A percentile compares a stretch with the other conserved stretches of the same genome.
phyloP scores from a whole-genome alignment of 2,113 vertebrate genomes.

The Saccopteryx leptura region DNA sequence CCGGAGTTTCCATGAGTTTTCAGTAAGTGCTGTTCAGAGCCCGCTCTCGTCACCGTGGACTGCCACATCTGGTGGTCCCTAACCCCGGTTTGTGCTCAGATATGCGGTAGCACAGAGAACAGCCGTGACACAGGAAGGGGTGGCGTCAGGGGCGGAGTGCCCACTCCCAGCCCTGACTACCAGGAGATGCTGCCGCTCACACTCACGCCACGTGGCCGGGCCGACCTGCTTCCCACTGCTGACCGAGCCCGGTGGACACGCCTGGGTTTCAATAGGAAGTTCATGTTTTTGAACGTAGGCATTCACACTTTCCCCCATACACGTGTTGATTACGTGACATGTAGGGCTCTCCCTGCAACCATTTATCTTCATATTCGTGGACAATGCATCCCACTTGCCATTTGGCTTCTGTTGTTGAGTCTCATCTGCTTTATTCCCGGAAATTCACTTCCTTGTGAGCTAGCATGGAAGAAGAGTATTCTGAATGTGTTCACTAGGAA shows the following conservation, averaged over 20 bases:
- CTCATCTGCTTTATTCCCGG: slow-evolving; percentile 50
- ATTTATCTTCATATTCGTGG: slow-evolving; percentile 73
- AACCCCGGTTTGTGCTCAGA: not conserved
- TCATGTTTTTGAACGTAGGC: slow-evolving; percentile 44
- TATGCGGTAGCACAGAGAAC: not conserved
- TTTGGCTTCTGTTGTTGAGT: slow-evolving; percentile 17
- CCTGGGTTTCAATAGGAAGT: slow-evolving; percentile 6
- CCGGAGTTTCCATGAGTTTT: not conserved
- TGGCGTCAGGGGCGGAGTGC: accelerated
- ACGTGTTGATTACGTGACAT: slow-evolving; percentile 58
- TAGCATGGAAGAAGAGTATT: not conserved
- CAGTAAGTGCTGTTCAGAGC: not conserved
- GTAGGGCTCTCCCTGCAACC: slow-evolving; percentile 52
- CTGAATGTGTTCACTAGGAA: not conserved
- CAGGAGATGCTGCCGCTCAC: not conserved
- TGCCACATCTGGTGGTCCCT: not conserved
- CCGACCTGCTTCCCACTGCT: not conserved
- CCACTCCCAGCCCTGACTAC: accelerated
- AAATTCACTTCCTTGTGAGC: slow-evolving; percentile 49
- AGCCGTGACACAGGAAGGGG: too few relatives aligned
- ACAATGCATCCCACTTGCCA: not conserved
- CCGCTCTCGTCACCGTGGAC: not conserved
- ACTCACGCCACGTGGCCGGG: not conserved
- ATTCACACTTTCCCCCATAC: not conserved
- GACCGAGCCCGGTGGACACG: not conserved